Conservation (phyloP, 35 echinoderm and acorn worm species). For the Patiria miniata region DNA sequence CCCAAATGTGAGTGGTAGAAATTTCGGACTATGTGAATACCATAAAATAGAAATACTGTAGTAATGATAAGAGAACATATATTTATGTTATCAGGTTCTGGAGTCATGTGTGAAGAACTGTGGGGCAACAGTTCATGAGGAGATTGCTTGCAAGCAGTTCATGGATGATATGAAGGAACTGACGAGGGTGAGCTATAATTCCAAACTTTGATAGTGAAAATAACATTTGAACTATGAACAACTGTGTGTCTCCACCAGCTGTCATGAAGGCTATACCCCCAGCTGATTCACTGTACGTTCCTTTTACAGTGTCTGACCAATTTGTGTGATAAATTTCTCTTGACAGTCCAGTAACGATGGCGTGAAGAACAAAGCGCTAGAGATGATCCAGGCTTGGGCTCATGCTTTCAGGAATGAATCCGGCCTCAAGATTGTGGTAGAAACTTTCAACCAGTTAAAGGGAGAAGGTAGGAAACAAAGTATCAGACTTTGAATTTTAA, state of each 20-base stretch:
- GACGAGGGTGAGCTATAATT: constrained; percentile 52
- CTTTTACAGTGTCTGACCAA: no score
- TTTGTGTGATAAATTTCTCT: background rate
- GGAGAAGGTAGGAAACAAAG: constrained; percentile 71
- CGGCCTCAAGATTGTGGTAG: constrained; percentile 82
- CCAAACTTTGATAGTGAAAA: background rate
- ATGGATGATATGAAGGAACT: constrained; percentile 98
- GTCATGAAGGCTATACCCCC: no score
- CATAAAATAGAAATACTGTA: no score
- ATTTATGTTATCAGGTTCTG: constrained; percentile 56
- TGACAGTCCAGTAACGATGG: constrained; percentile 83
- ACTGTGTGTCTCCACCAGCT: no score
- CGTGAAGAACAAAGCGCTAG: constrained; percentile 79
- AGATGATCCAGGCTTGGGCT: constrained; percentile 91
- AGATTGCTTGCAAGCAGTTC: constrained; percentile 73
- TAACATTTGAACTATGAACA: background rate
- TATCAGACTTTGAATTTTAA: background rate
- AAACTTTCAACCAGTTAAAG: constrained; percentile 89
- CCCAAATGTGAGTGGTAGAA: no score
- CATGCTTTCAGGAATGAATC: constrained; percentile 92
- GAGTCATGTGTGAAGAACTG: constrained; percentile 99
- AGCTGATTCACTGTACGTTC: no score
- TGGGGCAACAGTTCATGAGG: constrained; percentile 90
- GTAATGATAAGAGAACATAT: no score
- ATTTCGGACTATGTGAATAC: no score